A percentile compares a stretch with the other conserved stretches of the same genome.
Conservation (phyloP, 2,888 invertebrate genomes). For the Alentia gelatinosa region DNA sequence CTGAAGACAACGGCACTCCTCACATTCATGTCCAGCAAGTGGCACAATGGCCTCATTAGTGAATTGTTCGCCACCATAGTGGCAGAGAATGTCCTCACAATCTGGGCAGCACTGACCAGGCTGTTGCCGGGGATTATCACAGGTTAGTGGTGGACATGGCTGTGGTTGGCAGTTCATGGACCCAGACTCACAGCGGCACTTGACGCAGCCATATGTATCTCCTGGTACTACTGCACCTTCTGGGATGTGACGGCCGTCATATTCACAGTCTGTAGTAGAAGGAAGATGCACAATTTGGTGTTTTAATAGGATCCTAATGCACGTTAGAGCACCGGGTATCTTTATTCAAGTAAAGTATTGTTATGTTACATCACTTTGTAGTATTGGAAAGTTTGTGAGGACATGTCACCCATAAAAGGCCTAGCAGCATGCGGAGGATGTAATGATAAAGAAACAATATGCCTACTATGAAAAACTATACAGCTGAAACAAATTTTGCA, state of each 20-base stretch:
- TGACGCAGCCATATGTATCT: conserved; percentile 67
- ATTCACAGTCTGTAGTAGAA: conserved; percentile 64
- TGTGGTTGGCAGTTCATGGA: conserved; percentile 27
- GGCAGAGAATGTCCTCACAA: conserved; percentile 68
- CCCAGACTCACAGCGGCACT: conserved; percentile 68
- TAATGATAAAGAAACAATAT: too few species aligned
- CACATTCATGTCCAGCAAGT: conserved; percentile 12
- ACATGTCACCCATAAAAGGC: too few species aligned
- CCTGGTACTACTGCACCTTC: conserved; percentile 63
- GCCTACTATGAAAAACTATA: too few species aligned
- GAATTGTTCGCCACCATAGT: conserved; percentile 69
- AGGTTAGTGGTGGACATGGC: conserved; percentile 22
- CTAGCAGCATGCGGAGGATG: too few species aligned
- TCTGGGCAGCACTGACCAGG: conserved; percentile 74
- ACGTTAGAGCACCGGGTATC: too few species aligned
- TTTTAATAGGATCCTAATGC: too few species aligned
- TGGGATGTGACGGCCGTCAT: conserved; percentile 63
- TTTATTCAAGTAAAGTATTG: too few species aligned
- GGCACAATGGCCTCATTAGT: conserved; percentile 55
- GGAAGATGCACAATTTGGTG: too few species aligned
- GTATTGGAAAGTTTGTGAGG: too few species aligned
- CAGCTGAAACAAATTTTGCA: not conserved
- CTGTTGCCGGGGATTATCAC: not conserved
- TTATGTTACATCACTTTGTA: too few species aligned
- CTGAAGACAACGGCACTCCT: not conserved